These are phyloP conservation scores for Epizoanthus illoricatus DNA, from an alignment of 92 coral and sea anemone species.

Conservation along the genomic window DNA sequence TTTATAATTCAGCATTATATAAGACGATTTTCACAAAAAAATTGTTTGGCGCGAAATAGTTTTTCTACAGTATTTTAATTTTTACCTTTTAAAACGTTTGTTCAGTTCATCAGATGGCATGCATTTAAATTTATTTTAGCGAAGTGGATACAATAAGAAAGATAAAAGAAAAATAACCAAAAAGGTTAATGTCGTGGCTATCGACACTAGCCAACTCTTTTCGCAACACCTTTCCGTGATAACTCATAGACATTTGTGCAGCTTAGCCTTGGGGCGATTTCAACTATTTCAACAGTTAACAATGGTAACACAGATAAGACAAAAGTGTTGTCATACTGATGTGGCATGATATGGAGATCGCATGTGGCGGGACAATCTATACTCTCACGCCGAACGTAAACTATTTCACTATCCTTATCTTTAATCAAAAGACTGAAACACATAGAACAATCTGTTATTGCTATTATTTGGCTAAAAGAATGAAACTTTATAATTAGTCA, in stretches of 20 bases:
- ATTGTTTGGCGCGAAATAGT: too few species aligned
- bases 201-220: neutral
- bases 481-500: too few species aligned
- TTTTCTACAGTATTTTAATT: too few species aligned
- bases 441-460: neutral
- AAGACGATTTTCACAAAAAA: too few species aligned
- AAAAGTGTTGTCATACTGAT: slow-evolving; percentile 33
- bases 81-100: too few species aligned
- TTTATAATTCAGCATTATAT: too few species aligned
- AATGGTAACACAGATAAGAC: slow-evolving; percentile 4
- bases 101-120: too few species aligned
- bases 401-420: slow-evolving; percentile 21
- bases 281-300: slow-evolving; percentile 30
- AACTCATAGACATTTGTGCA: neutral
- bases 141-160: too few species aligned
- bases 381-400: slow-evolving; percentile 8
- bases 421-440: slow-evolving; percentile 33
- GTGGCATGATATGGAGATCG: slow-evolving; percentile 3
- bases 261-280: slow-evolving; percentile 11
- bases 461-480: too few species aligned
- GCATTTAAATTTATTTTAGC: too few species aligned
- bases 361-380: neutral
- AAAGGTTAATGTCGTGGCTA: neutral
- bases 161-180: neutral
- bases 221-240: slow-evolving; percentile 14